Base-by-base conservation (phyloP, 2,113 vertebrate species). In the pig (Sus scrofa) region DNA sequence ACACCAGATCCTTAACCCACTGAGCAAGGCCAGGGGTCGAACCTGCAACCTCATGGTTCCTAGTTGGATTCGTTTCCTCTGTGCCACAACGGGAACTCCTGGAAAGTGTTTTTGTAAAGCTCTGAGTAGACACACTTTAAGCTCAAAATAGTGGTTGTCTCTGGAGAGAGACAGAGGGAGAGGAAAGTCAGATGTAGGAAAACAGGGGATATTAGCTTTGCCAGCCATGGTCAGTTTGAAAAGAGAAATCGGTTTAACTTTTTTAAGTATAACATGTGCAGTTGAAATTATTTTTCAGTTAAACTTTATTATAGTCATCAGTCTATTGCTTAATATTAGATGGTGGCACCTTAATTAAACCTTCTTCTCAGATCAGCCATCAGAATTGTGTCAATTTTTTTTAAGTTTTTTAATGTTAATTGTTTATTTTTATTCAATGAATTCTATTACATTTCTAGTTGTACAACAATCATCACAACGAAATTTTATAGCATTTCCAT, bases 271-370 rank as follows among this genome's bases (percentile, higher is more conserved):
- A 34, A 63, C 13, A 0, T 27, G 39, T 24, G 56, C 30, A 65
- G 70, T 56, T 7, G n/a, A 86, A 91, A 58, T 73, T 85, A 70
- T 65, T 88, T 93, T 92, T 94, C 54, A 85, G n/a, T 81, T 89
- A 82, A 91, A 77, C 6, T 89, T 91, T 52, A 56, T 63, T 34
- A 56, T 26, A 90, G 34, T 52, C 10, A 70, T 82, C 27, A 92
- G 68, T 75, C 86, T 13, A 82, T 32, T 71, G 12, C 10, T 92
- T 89, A 84, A 52, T 71, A 39, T 63, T 82, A 63, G 13, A 18
- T 60, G 54, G 71, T 4, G 26, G 6, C 3, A 44, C 44, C 44
- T 44, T 44, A 44, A 44, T 44, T 44, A 6, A 6, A 50, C 22
- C 27, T 56, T 84, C 82, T 93, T 82, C 44, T 93, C 65, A 85